Conservation (phyloP, 2,888 invertebrate genomes). For the Parnassius glacialis region DNA sequence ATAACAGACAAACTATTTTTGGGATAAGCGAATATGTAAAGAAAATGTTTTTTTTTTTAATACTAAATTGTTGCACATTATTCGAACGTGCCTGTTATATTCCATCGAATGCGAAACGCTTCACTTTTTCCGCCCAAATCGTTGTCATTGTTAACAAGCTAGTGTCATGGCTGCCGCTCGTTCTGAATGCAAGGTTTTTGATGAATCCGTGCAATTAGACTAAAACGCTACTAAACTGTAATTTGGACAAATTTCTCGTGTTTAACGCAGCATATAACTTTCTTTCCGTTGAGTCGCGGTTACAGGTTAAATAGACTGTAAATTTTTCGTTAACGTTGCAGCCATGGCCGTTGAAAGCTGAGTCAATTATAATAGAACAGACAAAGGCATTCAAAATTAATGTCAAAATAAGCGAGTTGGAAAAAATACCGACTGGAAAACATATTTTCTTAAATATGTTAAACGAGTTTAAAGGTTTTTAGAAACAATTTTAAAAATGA, state of each 20-base stretch:
- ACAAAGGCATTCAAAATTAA: slow-evolving; percentile 14
- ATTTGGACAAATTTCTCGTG: slow-evolving; percentile 68
- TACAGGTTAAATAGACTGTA: slow-evolving; percentile 73
- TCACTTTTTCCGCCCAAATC: slow-evolving; percentile 39
- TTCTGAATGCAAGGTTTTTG: slow-evolving; percentile 57
- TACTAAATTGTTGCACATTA: background rate
- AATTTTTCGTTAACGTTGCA: slow-evolving; percentile 43
- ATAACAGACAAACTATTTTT: too few relatives aligned
- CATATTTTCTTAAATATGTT: too few relatives aligned
- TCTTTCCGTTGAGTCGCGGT: slow-evolving; percentile 59
- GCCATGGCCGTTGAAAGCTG: slow-evolving; percentile 36
- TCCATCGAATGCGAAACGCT: slow-evolving; percentile 1
- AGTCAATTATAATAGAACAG: slow-evolving; percentile 21
- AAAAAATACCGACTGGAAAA: too few relatives aligned
- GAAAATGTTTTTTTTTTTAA: background rate
- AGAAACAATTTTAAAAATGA: too few relatives aligned
- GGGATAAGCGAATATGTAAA: too few relatives aligned
- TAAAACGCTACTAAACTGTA: slow-evolving; percentile 71
- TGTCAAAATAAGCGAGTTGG: background rate
- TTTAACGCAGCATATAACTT: slow-evolving; percentile 71
- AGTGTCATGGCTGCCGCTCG: slow-evolving; percentile 47
- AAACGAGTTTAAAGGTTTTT: too few relatives aligned
- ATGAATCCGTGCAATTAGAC: slow-evolving; percentile 70
- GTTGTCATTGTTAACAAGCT: slow-evolving; percentile 57
- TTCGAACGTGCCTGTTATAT: background rate